phyloP scores from a whole-genome alignment of 1,140 invertebrate genomes.

The Macrostomum lignano region DNA sequence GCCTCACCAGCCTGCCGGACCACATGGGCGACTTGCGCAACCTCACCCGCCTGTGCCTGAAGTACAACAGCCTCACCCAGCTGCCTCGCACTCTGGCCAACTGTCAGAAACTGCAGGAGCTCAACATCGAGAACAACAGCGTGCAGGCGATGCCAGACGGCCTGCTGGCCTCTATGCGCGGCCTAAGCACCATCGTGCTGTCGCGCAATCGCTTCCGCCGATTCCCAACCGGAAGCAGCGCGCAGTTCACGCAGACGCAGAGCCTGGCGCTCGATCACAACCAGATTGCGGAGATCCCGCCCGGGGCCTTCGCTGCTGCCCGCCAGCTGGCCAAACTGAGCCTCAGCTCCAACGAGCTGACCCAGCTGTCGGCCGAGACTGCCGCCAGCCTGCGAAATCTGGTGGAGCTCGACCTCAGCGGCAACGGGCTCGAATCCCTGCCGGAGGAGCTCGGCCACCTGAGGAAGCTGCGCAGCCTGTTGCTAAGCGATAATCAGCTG shows the following conservation, averaged over 20 bases:
- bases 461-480: conserved; percentile 54
- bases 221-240: conserved; percentile 79
- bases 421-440: conserved; percentile 25
- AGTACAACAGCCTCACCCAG: conserved; percentile 63
- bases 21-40: conserved; percentile 63
- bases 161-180: conserved; percentile 58
- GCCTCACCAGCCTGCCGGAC: conserved; percentile 73
- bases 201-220: conserved; percentile 78
- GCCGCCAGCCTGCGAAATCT: conserved; percentile 27
- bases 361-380: conserved; percentile 46
- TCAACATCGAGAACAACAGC: conserved; percentile 90
- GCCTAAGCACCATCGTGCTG: conserved; percentile 68
- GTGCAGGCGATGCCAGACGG: conserved; percentile 67
- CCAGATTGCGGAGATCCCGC: conserved; percentile 66
- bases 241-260: no score
- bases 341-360: no score
- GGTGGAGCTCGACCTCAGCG: no score
- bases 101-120: conserved; percentile 82
- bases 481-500: conserved; percentile 81
- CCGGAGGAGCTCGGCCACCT: conserved; percentile 25
- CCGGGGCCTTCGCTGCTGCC: no score
- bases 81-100: conserved; percentile 66
- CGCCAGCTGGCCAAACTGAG: no score
- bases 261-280: conserved; percentile 83
- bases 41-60: conserved; percentile 55